These are phyloP conservation scores for Leptothorax acervorum DNA, from an alignment of 2,888 invertebrate genomes.

Conservation along the genomic window DNA sequence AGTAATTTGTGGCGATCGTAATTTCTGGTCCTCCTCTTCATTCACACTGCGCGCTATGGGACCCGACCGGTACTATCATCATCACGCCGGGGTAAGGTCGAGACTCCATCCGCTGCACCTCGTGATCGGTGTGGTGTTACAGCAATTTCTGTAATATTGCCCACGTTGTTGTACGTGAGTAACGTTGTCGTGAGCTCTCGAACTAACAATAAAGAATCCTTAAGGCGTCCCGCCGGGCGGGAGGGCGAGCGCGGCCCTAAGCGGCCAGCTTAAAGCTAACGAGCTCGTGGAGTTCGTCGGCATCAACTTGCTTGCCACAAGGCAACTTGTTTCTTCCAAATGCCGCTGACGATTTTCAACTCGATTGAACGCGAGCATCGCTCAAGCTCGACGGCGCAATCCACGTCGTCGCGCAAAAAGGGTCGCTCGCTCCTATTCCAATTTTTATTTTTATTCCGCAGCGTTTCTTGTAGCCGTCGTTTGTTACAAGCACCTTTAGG, in stretches of 20 bases:
- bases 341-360: slow-evolving; percentile 52
- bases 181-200: slow-evolving; percentile 69
- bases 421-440: slow-evolving; percentile 44
- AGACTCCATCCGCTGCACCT: slow-evolving; percentile 71
- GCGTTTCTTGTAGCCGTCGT: slow-evolving; percentile 9
- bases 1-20: slow-evolving; percentile 74
- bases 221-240: slow-evolving; percentile 49
- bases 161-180: slow-evolving; percentile 74
- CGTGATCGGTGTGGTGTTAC: slow-evolving; percentile 78
- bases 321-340: slow-evolving; percentile 45
- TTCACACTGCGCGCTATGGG: slow-evolving; percentile 64
- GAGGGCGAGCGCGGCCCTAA: slow-evolving; percentile 35
- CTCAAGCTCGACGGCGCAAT: slow-evolving; percentile 40
- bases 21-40: slow-evolving; percentile 71
- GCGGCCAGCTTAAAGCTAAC: slow-evolving; percentile 45
- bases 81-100: slow-evolving; percentile 67
- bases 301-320: slow-evolving; percentile 43
- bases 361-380: slow-evolving; percentile 52
- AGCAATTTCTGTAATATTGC: slow-evolving; percentile 77
- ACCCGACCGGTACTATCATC: slow-evolving; percentile 64
- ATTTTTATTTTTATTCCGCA: slow-evolving; percentile 31
- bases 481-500: slow-evolving; percentile 22
- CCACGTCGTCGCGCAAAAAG: slow-evolving; percentile 32
- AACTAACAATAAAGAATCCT: slow-evolving; percentile 61
- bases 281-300: slow-evolving; percentile 43